Percentiles rank a stretch among this genome's conserved stretches.
phyloP scores from a whole-genome alignment of 2,113 vertebrate genomes.

The Formicarius rufipectus region DNA sequence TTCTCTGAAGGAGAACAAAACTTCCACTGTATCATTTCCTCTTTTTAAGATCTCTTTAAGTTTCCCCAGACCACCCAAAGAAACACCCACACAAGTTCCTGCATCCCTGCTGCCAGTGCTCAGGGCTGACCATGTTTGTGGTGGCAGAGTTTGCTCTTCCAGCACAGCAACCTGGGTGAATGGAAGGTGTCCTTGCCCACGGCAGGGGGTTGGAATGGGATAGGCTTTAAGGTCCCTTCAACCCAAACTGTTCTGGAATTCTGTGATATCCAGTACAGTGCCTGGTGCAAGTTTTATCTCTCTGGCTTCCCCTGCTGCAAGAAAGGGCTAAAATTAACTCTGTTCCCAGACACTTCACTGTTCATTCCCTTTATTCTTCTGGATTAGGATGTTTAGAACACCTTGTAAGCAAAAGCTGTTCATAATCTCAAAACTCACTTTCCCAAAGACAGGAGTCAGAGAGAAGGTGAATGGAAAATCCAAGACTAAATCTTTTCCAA shows the following conservation, averaged over 20 bases:
- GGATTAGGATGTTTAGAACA: not conserved
- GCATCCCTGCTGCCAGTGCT: not conserved
- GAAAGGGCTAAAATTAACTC: not conserved
- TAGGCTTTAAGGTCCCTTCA: not conserved
- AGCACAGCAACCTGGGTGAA: not conserved
- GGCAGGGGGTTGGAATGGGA: not conserved
- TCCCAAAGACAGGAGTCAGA: not conserved
- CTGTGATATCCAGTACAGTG: rapidly evolving
- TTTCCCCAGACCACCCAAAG: not conserved
- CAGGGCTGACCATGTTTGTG: rapidly evolving
- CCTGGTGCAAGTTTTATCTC: not conserved
- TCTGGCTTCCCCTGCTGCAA: not conserved
- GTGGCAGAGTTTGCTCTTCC: not conserved
- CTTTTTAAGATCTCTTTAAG: not conserved
- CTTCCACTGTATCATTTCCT: not conserved
- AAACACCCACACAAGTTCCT: not conserved
- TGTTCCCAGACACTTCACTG: not conserved
- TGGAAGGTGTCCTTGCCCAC: not conserved
- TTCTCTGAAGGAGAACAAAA: not conserved
- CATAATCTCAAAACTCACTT: not conserved
- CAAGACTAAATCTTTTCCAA: not conserved
- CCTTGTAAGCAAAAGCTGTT: not conserved
- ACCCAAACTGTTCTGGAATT: not conserved
- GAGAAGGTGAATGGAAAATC: not conserved
- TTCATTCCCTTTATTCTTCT: not conserved